Evolutionary conservation across 2,797 vertebrate genomes (phyloP).

Genomic region (Coregonus suidteri): DNA sequence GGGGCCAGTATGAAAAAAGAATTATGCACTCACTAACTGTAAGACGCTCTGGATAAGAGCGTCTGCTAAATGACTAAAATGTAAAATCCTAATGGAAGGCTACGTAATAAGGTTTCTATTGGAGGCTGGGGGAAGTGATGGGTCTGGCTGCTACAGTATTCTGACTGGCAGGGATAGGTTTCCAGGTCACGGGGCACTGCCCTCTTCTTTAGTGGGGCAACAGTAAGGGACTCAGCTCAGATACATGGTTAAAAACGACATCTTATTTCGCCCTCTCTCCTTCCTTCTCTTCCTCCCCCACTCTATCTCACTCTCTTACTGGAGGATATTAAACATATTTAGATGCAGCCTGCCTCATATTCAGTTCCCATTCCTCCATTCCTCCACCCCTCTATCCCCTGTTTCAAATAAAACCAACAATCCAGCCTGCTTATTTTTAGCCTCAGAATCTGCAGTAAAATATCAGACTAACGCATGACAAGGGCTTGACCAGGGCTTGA

Average conservation of each 20-base stretch:
- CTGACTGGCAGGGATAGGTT: slow-evolving; percentile 29
- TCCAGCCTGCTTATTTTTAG: slow-evolving; percentile 54
- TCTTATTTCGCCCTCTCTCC: background rate
- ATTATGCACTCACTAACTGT: too few species aligned
- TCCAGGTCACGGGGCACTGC: slow-evolving; percentile 45
- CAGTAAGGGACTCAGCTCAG: too few species aligned
- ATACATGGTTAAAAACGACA: too few species aligned
- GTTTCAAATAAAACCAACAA: slow-evolving; percentile 56
- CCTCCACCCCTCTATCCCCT: slow-evolving; percentile 29
- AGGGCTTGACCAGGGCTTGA: background rate
- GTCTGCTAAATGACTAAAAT: too few species aligned
- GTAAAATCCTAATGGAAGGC: background rate
- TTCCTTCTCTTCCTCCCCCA: background rate
- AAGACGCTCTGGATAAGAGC: too few species aligned
- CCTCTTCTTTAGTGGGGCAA: slow-evolving; percentile 21
- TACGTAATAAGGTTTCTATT: background rate
- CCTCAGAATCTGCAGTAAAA: slow-evolving; percentile 25
- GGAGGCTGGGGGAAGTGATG: slow-evolving; percentile 2
- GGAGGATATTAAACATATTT: too few species aligned
- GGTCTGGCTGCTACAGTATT: slow-evolving; percentile 31
- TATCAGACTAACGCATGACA: slow-evolving; percentile 12
- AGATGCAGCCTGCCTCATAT: background rate
- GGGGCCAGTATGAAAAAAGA: too few species aligned
- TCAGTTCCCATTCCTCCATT: slow-evolving; percentile 51
- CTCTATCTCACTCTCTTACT: background rate